These are phyloP conservation scores for Pontoporia blainvillei DNA, from an alignment of 2,113 vertebrate species.

Conservation along the genomic window DNA sequence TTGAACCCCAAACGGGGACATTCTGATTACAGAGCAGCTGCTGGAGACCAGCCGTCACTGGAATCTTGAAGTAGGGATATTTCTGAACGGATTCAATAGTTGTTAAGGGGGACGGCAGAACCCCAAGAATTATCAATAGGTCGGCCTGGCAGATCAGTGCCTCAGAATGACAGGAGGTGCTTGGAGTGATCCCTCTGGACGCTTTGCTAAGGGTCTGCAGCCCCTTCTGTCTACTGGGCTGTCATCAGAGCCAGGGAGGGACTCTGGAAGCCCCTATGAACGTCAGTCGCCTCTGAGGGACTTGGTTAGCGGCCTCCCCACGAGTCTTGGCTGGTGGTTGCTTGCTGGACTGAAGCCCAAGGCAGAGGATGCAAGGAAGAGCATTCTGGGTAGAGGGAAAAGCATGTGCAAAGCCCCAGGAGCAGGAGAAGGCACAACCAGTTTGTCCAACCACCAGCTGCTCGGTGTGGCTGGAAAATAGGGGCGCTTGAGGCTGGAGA, in stretches of 20 bases:
- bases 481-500: background rate
- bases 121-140: background rate
- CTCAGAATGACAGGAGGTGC: background rate
- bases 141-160: background rate
- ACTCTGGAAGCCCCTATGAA: background rate
- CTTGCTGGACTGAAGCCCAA: rapidly evolving
- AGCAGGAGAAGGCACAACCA: background rate
- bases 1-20: background rate
- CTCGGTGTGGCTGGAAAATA: rapidly evolving
- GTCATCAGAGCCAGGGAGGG: background rate
- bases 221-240: background rate
- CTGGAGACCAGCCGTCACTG: background rate
- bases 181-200: rapidly evolving
- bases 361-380: rapidly evolving
- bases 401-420: background rate
- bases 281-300: background rate
- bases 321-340: background rate
- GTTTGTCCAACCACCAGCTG: background rate
- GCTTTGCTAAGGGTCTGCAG: background rate
- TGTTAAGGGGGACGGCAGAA: background rate
- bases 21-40: background rate
- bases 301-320: background rate
- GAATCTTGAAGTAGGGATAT: background rate
- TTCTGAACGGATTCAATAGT: background rate
- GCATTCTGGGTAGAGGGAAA: background rate